Percentiles rank a stretch among this genome's conserved stretches.
Conservation (phyloP, 2,888 invertebrate genomes). For the Lamellibrachia satsuma region DNA sequence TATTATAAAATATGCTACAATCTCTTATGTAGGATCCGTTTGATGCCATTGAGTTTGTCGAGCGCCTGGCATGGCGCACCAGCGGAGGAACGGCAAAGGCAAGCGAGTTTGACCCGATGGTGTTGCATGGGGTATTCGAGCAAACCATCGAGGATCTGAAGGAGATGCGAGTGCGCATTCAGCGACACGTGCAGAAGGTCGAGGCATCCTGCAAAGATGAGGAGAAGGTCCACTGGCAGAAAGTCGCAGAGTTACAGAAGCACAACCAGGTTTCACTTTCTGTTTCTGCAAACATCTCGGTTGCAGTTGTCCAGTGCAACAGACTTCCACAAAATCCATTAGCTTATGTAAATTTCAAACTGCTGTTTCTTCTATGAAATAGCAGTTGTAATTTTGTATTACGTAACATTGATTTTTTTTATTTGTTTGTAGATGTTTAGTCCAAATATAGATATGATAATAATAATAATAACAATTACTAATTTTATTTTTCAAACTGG, state of each 20-base stretch:
- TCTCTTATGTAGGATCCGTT: constrained; percentile 41
- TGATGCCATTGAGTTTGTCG: constrained; percentile 85
- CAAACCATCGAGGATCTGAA: constrained; percentile 77
- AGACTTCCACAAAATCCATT: not conserved
- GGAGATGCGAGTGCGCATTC: constrained; percentile 55
- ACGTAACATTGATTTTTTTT: too few species aligned
- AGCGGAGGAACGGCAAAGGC: constrained; percentile 79
- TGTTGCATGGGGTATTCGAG: constrained; percentile 89
- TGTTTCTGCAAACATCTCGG: not conserved
- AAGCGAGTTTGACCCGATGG: constrained; percentile 80
- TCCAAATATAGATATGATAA: too few species aligned
- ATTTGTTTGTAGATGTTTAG: too few species aligned
- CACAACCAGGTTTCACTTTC: constrained; percentile 71
- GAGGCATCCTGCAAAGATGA: constrained; percentile 86
- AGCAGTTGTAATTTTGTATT: too few species aligned
- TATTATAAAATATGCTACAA: not conserved
- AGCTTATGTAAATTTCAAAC: not conserved
- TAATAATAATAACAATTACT: too few species aligned
- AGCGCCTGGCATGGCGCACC: constrained; percentile 92
- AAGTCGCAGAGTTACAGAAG: constrained; percentile 81
- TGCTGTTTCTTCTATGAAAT: not conserved
- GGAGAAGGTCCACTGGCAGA: constrained; percentile 82
- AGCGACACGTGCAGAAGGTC: constrained; percentile 66
- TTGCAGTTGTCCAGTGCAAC: not conserved
- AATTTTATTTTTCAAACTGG: too few species aligned